Evolutionary conservation across 35 echinoderm and acorn worm species (phyloP), one percentile per base, ranked within the genome.

Genomic region (Lytechinus pictus): DNA sequence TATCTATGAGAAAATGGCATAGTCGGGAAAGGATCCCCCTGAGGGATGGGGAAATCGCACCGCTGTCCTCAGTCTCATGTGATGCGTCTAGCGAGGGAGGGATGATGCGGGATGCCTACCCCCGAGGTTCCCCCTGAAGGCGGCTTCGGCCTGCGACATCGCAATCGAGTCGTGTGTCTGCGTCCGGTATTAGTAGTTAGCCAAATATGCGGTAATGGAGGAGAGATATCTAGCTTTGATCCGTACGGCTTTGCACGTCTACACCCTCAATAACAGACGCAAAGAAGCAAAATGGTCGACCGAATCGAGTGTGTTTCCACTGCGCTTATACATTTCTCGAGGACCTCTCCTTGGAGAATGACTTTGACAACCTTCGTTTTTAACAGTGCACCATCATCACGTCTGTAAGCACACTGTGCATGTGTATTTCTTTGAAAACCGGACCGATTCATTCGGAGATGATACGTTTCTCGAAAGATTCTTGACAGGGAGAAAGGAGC

Each of bases 181-280:
- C 66, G 66, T 79, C 66, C 66, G 66, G 66, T 79, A 79, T 79
- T 79, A 79, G 66, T 79, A 79, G 66, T 79, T 79, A 79, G 66
- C 66, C 66, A 79, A 79, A 79, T 79, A 79, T 79, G 66, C 66
- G 66, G 66, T 79, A 79, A 79, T 79, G 66, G 66, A 79, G 66
- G 66, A 24, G 66, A 24, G 66, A 79, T 79, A 79, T 79, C 66
- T 79, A 79, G 16, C 19, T 79, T 79, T 79, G 66, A 79, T 79
- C 66, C 66, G 21, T 79, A 79, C 66, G 66, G 66, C 66, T 79
- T 79, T 79, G 66, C 66, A 79, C 66, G 66, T 79, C 66, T 79
- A 24, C 19, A 16, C 66, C 66, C 16, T 79, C 66, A 79, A 79
- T 79, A 24, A 27, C 16, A 71, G 61, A 71, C 13, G 61, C 16